These are phyloP conservation scores for Melanotaenia maccullochi DNA, from an alignment of 2,797 vertebrate genomes.

Conservation along the genomic window DNA sequence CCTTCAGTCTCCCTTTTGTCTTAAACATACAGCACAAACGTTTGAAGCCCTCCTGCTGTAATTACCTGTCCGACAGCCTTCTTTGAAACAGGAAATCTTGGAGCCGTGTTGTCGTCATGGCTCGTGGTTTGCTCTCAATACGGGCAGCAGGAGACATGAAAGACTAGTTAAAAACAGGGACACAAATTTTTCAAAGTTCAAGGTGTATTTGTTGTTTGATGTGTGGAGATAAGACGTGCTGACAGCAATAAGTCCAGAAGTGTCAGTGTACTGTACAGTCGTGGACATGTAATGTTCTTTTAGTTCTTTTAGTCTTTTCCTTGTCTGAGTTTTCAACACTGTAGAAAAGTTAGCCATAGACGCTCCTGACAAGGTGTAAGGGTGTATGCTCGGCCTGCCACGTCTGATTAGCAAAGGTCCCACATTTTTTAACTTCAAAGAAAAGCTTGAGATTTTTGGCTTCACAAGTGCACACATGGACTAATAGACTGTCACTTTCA, in stretches of 20 bases:
- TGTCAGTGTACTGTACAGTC: background rate
- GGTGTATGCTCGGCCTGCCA: constrained; percentile 37
- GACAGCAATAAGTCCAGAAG: constrained; percentile 37
- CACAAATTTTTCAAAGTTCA: constrained; percentile 13
- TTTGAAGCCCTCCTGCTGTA: constrained; percentile 46
- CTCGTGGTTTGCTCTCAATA: constrained; percentile 6
- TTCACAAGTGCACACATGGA: constrained; percentile 5
- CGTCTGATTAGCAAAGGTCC: constrained; percentile 30
- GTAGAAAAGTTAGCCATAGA: constrained; percentile 23
- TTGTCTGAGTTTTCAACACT: constrained; percentile 9
- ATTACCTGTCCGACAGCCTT: constrained; percentile 40
- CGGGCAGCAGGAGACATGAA: constrained; percentile 30
- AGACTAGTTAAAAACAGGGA: constrained; percentile 35
- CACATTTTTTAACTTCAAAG: background rate
- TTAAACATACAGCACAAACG: constrained; percentile 11
- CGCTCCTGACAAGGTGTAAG: background rate
- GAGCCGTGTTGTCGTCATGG: constrained; percentile 28
- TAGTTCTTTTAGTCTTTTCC: constrained; percentile 17
- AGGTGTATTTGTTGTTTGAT: constrained; percentile 37
- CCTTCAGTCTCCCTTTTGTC: background rate
- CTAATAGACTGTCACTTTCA: background rate
- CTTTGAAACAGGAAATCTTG: constrained; percentile 46
- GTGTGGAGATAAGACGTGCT: constrained; percentile 46
- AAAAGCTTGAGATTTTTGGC: constrained; percentile 15
- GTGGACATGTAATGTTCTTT: constrained; percentile 12